phyloP scores from a whole-genome alignment of 2,113 vertebrate genomes.

The Xerus inauris region DNA sequence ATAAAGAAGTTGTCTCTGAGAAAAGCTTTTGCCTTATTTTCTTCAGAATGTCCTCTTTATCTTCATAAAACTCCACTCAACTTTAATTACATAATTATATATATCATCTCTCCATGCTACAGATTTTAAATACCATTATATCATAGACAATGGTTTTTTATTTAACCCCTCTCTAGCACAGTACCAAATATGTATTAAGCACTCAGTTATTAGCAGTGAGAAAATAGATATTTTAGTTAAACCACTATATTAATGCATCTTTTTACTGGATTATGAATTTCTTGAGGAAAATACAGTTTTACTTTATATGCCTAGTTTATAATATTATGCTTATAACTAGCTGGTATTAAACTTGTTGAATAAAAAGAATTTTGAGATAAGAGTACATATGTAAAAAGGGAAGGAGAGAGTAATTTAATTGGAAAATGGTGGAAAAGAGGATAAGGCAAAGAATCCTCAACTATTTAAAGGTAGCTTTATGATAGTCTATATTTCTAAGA shows the following conservation, averaged over 20 bases:
- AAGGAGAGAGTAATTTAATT: neutral
- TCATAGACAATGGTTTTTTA: neutral
- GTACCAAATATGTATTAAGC: neutral
- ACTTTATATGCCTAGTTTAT: neutral
- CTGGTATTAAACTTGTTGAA: neutral
- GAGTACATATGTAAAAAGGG: neutral
- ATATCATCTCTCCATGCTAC: neutral
- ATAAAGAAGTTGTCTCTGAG: neutral
- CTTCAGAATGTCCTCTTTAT: neutral
- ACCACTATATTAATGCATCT: no score
- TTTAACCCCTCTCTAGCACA: neutral
- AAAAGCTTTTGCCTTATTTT: neutral
- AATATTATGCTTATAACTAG: neutral
- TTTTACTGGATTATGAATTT: neutral
- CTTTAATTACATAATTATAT: neutral
- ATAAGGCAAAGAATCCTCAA: neutral
- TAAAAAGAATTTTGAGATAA: slow-evolving; percentile 29
- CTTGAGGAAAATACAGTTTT: neutral
- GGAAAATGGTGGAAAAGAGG: neutral
- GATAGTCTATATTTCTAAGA: neutral
- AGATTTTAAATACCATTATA: neutral
- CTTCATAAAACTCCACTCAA: neutral
- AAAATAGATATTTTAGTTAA: no score
- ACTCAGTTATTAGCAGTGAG: neutral
- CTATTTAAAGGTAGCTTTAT: neutral